Evolutionary conservation across 2,888 invertebrate species (phyloP).

Genomic region (Drosophila testacea): DNA sequence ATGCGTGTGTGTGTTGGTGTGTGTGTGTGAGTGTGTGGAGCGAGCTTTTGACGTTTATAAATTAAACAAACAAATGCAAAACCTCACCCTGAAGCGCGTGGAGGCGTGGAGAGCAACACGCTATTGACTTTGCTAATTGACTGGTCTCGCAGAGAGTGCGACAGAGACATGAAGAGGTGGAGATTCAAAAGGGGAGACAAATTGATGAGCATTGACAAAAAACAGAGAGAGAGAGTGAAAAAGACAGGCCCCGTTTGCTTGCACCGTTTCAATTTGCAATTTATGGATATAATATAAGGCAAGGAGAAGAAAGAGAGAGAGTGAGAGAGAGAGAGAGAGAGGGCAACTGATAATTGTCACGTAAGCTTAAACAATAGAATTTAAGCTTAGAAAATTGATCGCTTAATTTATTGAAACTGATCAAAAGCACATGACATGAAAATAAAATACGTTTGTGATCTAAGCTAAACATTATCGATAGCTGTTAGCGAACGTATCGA

Average conservation of each 20-base stretch:
- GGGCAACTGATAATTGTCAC: slow-evolving; percentile 9
- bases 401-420: not conserved
- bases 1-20: not conserved
- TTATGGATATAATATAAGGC: slow-evolving; percentile 1
- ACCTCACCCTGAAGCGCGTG: slow-evolving; percentile 9
- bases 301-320: not conserved
- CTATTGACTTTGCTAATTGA: slow-evolving; percentile 79
- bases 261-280: slow-evolving; percentile 36
- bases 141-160: slow-evolving; percentile 25
- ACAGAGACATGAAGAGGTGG: slow-evolving; percentile 9
- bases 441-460: not conserved
- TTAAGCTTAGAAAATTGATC: slow-evolving; percentile 13
- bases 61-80: slow-evolving; percentile 70
- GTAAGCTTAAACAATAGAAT: slow-evolving; percentile 16
- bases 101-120: slow-evolving; percentile 27
- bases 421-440: not conserved
- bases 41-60: slow-evolving; percentile 66
- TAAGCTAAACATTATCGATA: not conserved
- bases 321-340: not conserved
- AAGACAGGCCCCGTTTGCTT: slow-evolving; percentile 16
- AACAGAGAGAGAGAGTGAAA: not conserved
- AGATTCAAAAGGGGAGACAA: slow-evolving; percentile 16
- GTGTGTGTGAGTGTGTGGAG: slow-evolving; percentile 24
- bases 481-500: not conserved
- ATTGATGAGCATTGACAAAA: slow-evolving; percentile 22